phyloP scores from a whole-genome alignment of 2,113 vertebrate genomes.

The Aphelocoma coerulescens region DNA sequence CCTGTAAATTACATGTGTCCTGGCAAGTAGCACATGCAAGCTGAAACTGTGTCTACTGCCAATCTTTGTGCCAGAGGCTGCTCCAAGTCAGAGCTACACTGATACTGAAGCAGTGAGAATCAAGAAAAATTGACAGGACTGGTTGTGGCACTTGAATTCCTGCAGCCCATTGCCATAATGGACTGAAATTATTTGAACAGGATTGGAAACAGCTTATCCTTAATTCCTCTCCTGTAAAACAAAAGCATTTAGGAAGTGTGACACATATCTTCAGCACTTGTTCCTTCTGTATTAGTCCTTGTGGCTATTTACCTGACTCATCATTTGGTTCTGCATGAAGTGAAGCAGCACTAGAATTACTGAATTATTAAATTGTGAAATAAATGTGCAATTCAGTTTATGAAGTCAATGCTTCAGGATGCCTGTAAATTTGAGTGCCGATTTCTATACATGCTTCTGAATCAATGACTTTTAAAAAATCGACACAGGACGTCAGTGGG shows the following conservation, averaged over 20 bases:
- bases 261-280: not conserved
- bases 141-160: not conserved
- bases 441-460: not conserved
- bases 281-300: not conserved
- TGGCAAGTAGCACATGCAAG: not conserved
- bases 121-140: not conserved
- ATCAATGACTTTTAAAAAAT: not conserved
- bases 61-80: not conserved
- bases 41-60: not conserved
- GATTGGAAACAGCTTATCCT: not conserved
- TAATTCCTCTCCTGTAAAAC: not conserved
- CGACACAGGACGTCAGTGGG: fast-evolving
- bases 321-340: not conserved
- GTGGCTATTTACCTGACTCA: not conserved
- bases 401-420: not conserved
- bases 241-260: not conserved
- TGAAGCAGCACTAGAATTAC: not conserved
- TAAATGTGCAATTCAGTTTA: not conserved
- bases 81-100: not conserved
- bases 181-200: not conserved
- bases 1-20: not conserved
- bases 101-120: not conserved
- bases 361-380: not conserved
- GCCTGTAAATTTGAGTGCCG: not conserved
- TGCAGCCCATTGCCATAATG: not conserved